These are phyloP conservation scores for Phasia obesa DNA, from an alignment of 2,888 invertebrate genomes.

Conservation along the genomic window DNA sequence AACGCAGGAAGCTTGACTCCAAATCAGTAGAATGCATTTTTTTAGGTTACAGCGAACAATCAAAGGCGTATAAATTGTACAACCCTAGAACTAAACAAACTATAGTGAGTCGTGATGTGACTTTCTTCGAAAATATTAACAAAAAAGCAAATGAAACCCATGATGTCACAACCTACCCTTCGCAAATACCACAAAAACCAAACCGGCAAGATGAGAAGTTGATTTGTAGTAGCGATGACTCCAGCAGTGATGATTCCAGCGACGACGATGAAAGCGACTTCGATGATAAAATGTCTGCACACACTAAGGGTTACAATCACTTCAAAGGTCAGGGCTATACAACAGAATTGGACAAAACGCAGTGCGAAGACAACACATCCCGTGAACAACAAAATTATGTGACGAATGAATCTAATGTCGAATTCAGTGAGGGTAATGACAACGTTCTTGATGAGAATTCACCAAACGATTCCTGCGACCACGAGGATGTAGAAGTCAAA, in stretches of 20 bases:
- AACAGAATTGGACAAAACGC: slow-evolving; percentile 9
- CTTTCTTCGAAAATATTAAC: too few species aligned
- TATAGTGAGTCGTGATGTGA: too few species aligned
- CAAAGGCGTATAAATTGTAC: too few species aligned
- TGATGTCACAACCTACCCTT: slow-evolving; percentile 19
- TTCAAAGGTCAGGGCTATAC: slow-evolving; percentile 9
- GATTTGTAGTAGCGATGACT: slow-evolving; percentile 20
- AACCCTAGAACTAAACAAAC: too few species aligned
- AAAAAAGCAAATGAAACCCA: not conserved
- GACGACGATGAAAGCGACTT: slow-evolving; percentile 3
- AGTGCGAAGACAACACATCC: slow-evolving; percentile 6
- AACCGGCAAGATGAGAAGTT: slow-evolving; percentile 41
- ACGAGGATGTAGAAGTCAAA: too few species aligned
- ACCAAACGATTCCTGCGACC: too few species aligned
- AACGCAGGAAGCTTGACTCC: too few species aligned
- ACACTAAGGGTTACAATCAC: too few species aligned
- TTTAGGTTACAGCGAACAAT: too few species aligned
- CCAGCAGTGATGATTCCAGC: not conserved
- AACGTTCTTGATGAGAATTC: too few species aligned
- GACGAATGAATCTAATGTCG: slow-evolving; percentile 27
- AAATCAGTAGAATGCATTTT: slow-evolving; percentile 6
- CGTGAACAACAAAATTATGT: too few species aligned
- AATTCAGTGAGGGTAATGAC: slow-evolving; percentile 45
- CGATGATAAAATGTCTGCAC: slow-evolving; percentile 10
- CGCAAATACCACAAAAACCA: slow-evolving; percentile 22